Conservation (phyloP, 2,113 vertebrate species). For the Lota lota region DNA sequence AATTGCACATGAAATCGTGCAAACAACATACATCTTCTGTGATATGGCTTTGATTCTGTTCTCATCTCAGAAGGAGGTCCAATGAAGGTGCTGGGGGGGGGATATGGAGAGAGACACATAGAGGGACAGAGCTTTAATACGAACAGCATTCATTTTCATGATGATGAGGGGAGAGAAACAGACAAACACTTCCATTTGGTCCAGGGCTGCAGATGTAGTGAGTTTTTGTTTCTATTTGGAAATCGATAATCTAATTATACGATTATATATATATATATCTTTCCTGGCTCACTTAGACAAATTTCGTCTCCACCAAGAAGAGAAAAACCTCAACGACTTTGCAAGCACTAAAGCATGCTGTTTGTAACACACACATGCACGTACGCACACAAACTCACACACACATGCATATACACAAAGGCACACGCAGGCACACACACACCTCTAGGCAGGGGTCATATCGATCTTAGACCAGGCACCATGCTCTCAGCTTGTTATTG, state of each 20-base stretch:
- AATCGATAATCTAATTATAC: constrained; percentile 1
- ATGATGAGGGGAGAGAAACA: constrained; percentile 8
- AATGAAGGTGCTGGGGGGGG: neutral
- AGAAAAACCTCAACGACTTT: neutral
- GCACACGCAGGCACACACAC: constrained; percentile 9
- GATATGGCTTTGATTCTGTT: neutral
- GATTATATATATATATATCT: constrained; percentile 1
- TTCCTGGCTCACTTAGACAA: constrained; percentile 8
- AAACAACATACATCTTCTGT: neutral
- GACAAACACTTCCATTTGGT: constrained; percentile 3
- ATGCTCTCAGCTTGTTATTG: constrained; percentile 28
- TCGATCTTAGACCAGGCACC: constrained; percentile 31
- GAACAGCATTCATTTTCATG: neutral
- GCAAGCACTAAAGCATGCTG: no score
- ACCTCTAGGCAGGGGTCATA: neutral
- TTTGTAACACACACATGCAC: constrained; percentile 7
- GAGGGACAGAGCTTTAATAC: neutral
- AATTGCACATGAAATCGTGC: no score
- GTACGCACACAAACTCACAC: neutral
- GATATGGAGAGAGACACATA: neutral
- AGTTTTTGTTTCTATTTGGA: constrained; percentile 7
- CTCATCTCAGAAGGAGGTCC: neutral
- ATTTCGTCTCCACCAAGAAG: constrained; percentile 17
- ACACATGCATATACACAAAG: constrained; percentile 1
- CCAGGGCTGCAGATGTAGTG: constrained; percentile 19